Evolutionary conservation across 2,888 invertebrate genomes (phyloP).

Genomic region (Steromphala cineraria): DNA sequence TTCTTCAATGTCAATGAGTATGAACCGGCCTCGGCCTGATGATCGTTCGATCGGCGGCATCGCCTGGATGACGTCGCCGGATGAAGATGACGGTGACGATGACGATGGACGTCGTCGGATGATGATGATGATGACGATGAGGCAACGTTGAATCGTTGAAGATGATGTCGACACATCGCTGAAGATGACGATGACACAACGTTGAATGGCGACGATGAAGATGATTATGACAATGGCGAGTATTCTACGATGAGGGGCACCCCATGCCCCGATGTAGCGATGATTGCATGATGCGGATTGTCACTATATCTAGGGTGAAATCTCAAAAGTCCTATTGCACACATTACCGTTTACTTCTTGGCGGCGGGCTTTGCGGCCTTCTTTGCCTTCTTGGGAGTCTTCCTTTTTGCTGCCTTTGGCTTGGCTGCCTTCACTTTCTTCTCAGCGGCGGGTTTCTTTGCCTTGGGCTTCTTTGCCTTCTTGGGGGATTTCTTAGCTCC

Average conservation of each 20-base stretch:
- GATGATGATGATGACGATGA: no score
- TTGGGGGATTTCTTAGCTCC: constrained; percentile 34
- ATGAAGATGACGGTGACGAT: no score
- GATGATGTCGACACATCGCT: no score
- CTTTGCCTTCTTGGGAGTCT: constrained; percentile 41
- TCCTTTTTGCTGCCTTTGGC: constrained; percentile 31
- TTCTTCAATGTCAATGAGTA: no score
- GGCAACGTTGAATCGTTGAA: no score
- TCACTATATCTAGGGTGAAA: background rate
- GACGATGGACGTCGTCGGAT: no score
- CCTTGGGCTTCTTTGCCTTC: constrained; percentile 36
- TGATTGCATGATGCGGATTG: background rate
- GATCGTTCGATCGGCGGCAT: no score
- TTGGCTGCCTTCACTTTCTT: background rate
- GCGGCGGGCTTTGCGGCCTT: constrained; percentile 43
- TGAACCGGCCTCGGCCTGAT: no score
- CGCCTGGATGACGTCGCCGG: no score
- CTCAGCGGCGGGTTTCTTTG: constrained; percentile 9
- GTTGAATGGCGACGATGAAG: background rate
- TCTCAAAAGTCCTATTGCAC: background rate
- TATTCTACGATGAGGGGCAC: background rate
- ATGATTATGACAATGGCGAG: background rate
- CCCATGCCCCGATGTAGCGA: background rate
- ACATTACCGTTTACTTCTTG: constrained; percentile 31
- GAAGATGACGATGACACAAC: no score